Percentiles rank a stretch among this genome's conserved stretches.
Conservation (phyloP, 2,113 vertebrate species). For the Zosterops lateralis region DNA sequence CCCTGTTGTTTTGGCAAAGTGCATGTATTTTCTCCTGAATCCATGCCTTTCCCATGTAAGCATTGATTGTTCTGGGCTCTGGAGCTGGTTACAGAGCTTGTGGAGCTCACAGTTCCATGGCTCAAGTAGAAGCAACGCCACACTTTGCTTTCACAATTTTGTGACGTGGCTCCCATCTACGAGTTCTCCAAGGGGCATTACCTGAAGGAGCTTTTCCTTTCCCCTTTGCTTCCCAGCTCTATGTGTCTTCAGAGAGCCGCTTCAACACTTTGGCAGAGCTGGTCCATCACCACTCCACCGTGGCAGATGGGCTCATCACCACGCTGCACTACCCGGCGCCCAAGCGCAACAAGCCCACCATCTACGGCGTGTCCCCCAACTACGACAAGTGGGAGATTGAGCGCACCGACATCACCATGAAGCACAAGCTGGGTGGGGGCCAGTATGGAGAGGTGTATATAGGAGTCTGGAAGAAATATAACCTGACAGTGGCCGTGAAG, state of each 20-base stretch:
- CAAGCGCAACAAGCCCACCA: constrained; percentile 97
- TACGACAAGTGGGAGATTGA: constrained; percentile 99
- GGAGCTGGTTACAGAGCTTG: background rate
- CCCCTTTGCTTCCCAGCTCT: constrained; percentile 78
- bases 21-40: background rate
- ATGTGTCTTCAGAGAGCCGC: constrained; percentile 96
- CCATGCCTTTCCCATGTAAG: background rate
- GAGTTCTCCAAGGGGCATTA: accelerated
- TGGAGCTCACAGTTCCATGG: background rate
- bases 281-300: constrained; percentile 96
- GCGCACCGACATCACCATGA: constrained; percentile 98
- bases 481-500: constrained; percentile 94
- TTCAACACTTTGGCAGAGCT: constrained; percentile 96
- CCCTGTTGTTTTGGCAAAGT: background rate
- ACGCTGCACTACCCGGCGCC: constrained; percentile 96
- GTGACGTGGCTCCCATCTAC: accelerated
- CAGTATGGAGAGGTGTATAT: constrained; percentile 99
- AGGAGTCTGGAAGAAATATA: constrained; percentile 98
- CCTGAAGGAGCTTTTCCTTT: background rate
- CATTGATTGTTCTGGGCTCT: background rate
- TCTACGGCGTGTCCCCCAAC: constrained; percentile 97
- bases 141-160: background rate
- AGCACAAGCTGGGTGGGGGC: constrained; percentile 95
- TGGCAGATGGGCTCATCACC: constrained; percentile 95
- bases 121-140: accelerated